Conservation (phyloP, 2,797 vertebrate species). For the Sebastes cheni region DNA sequence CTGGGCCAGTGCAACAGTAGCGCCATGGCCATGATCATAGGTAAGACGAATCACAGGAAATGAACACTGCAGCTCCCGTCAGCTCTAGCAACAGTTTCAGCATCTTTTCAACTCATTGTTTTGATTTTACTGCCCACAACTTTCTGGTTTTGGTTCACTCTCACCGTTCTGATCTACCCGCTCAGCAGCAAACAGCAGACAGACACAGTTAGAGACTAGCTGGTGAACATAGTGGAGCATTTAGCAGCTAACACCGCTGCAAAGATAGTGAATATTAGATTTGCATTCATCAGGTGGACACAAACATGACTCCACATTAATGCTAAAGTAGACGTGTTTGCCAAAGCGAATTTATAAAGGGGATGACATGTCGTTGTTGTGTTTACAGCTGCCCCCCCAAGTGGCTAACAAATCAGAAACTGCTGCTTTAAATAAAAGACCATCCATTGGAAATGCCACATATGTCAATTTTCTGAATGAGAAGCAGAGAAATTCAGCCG, state of each 20-base stretch:
- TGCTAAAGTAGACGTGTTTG: too few species aligned
- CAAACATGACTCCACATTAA: too few species aligned
- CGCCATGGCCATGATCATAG: constrained; percentile 99
- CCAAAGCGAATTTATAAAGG: too few species aligned
- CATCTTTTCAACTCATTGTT: neutral
- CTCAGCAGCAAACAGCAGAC: neutral
- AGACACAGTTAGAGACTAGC: too few species aligned
- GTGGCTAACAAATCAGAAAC: too few species aligned
- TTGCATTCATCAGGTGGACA: too few species aligned
- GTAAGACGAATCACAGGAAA: constrained; percentile 74
- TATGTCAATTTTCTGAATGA: neutral
- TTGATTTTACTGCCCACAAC: neutral
- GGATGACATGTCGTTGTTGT: too few species aligned
- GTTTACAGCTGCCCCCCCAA: too few species aligned
- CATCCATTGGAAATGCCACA: too few species aligned
- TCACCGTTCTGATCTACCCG: neutral
- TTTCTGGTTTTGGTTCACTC: neutral
- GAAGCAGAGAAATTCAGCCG: neutral
- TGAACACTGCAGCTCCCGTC: neutral
- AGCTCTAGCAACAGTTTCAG: neutral
- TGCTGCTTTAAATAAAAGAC: too few species aligned
- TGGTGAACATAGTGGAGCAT: neutral
- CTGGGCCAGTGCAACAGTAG: constrained; percentile 99
- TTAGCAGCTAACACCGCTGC: neutral
- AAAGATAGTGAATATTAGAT: too few species aligned